A percentile compares a stretch with the other conserved stretches of the same genome.
Evolutionary conservation across 2,888 invertebrate species (phyloP).

Genomic region (Amphipyra tragopoginis): DNA sequence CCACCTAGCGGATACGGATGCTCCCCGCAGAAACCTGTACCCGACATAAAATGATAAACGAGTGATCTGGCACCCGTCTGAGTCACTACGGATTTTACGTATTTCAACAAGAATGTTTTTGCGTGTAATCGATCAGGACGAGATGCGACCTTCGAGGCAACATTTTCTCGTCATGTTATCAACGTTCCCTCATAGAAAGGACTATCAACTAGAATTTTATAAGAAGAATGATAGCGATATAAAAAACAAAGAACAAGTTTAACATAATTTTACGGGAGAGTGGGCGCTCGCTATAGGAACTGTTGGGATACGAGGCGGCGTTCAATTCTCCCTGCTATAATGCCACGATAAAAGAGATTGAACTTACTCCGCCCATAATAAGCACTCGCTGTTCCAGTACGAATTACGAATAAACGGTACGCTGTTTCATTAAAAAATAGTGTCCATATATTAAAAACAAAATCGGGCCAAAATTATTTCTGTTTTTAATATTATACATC

Average conservation of each 20-base stretch:
- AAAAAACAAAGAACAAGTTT: slow-evolving; percentile 79
- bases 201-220: slow-evolving; percentile 68
- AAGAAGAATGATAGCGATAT: slow-evolving; percentile 73
- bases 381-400: slow-evolving; percentile 72
- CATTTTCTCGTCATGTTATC: slow-evolving; percentile 50
- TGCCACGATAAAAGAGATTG: slow-evolving; percentile 87
- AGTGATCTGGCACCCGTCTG: slow-evolving; percentile 43
- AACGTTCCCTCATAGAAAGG: slow-evolving; percentile 60
- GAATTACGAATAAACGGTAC: slow-evolving; percentile 70
- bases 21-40: slow-evolving; percentile 36
- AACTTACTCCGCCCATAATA: slow-evolving; percentile 84
- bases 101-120: slow-evolving; percentile 46
- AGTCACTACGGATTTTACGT: slow-evolving; percentile 42
- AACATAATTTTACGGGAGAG: slow-evolving; percentile 87
- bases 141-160: slow-evolving; percentile 21
- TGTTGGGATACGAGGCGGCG: slow-evolving; percentile 74
- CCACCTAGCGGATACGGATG: slow-evolving; percentile 34
- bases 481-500: slow-evolving; percentile 1
- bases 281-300: slow-evolving; percentile 75
- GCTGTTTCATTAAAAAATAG: slow-evolving; percentile 70
- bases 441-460: slow-evolving; percentile 59
- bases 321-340: slow-evolving; percentile 83
- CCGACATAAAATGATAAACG: slow-evolving; percentile 50
- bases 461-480: slow-evolving; percentile 30
- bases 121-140: slow-evolving; percentile 48